phyloP scores from a whole-genome alignment of 2,113 vertebrate species.

The Daboia siamensis region DNA sequence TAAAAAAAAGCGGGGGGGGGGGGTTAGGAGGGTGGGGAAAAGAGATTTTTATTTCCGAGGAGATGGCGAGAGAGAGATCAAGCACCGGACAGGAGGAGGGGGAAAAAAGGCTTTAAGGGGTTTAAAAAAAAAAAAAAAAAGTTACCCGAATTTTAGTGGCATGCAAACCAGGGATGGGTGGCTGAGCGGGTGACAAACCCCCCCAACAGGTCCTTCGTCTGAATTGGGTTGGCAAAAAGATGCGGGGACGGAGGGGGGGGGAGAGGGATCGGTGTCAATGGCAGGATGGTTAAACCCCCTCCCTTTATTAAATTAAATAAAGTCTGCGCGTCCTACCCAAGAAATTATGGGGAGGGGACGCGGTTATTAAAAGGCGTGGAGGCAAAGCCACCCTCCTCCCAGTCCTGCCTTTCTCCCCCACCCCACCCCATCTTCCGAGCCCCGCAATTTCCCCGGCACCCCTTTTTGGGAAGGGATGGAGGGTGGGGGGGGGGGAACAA shows the following conservation, averaged over 20 bases:
- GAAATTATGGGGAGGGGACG: background rate
- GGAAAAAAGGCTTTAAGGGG: background rate
- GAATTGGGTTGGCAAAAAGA: background rate
- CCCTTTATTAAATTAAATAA: background rate
- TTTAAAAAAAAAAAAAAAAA: background rate
- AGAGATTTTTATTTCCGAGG: background rate
- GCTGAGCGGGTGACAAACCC: background rate
- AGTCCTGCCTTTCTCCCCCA: background rate
- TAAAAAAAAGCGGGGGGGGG: background rate
- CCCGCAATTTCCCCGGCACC: too few relatives aligned
- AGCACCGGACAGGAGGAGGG: background rate
- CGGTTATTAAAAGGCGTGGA: background rate
- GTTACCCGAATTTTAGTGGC: background rate
- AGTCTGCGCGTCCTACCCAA: too few relatives aligned
- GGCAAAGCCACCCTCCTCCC: background rate
- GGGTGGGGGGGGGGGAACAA: too few relatives aligned
- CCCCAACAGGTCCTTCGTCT: background rate
- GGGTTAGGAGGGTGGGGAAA: too few relatives aligned
- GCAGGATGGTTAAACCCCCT: background rate
- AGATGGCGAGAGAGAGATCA: background rate
- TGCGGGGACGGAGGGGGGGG: background rate
- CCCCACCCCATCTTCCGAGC: background rate
- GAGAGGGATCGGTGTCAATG: background rate
- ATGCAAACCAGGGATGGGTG: background rate
- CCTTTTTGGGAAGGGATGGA: background rate